A percentile compares a stretch with the other conserved stretches of the same genome.
phyloP scores from a whole-genome alignment of 1,140 invertebrate species.

The Eueides isabella region DNA sequence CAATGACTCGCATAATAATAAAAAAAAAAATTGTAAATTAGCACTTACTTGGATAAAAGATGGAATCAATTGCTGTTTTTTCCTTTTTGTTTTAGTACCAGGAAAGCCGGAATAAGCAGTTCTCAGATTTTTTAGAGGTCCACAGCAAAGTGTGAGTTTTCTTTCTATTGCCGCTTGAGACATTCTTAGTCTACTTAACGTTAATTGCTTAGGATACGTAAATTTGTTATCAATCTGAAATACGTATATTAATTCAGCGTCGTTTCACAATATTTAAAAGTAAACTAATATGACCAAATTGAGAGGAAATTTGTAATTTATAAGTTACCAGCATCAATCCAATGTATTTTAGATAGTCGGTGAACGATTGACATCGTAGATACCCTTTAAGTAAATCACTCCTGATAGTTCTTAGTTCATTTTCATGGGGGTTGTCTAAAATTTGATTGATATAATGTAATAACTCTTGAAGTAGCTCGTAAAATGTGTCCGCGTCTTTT shows the following conservation, averaged over 20 bases:
- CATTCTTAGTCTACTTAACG: slow-evolving; percentile 55
- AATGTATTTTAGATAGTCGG: slow-evolving; percentile 67
- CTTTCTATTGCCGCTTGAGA: slow-evolving; percentile 63
- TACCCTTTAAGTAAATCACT: slow-evolving; percentile 51
- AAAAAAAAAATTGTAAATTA: too few species aligned
- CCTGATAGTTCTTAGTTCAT: slow-evolving; percentile 52
- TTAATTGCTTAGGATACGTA: slow-evolving; percentile 55
- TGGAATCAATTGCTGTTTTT: slow-evolving; percentile 46
- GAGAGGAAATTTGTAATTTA: background rate
- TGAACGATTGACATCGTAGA: slow-evolving; percentile 49
- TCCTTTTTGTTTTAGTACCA: slow-evolving; percentile 20
- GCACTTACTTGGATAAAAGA: slow-evolving; percentile 52
- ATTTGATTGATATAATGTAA: slow-evolving; percentile 57
- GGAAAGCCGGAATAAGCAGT: background rate
- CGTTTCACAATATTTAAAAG: background rate
- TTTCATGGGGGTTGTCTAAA: slow-evolving; percentile 66
- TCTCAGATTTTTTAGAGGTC: slow-evolving; percentile 26
- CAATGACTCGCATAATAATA: too few species aligned
- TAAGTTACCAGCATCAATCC: slow-evolving; percentile 61
- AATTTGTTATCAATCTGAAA: slow-evolving; percentile 46
- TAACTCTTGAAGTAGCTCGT: slow-evolving; percentile 60
- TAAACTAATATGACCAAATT: background rate
- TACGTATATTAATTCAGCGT: background rate
- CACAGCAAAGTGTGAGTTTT: slow-evolving; percentile 62
- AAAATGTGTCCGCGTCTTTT: slow-evolving; percentile 53